Evolutionary conservation across 2,888 invertebrate genomes (phyloP), one percentile per base, ranked within the genome.

Genomic region (Brachypalpus laphriformis): DNA sequence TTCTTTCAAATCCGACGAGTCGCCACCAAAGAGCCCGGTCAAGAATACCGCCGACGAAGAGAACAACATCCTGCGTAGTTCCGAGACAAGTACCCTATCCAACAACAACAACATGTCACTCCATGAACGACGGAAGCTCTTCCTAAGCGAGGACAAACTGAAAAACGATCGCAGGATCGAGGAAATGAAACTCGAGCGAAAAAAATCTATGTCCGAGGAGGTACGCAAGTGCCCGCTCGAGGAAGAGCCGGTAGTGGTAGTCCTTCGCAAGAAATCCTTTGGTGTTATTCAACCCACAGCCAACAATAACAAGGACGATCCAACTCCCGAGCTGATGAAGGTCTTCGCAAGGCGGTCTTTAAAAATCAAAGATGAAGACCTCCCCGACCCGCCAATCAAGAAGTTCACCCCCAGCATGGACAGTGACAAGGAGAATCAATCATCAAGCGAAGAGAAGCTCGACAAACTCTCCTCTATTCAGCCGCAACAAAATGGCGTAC

Each of bases 291-390:
- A 86, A n/a, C 78, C 86, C 0, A 61, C 87, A 2, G 80, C 82
- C 3, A 87, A 72, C 40, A 83, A 76, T 14, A 87, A 68, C 14
- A 88, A 92, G 88, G 93, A 94, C 71, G 95, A 96, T 75, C 95
- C 95, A 37, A 95, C 96, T 90, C 96, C 96, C 0, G 96, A 96
- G 91, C 90, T 96, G 7, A 95, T 96, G 94, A 96, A 96, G 91
- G 96, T 96, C 0, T 96, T 96, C 89, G 96, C 96, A 0, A 92
- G 96, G 49, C 92, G 96, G 75, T 96, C 96, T n/a, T 92, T 96
- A 0, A 96, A 96, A 92, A 92, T 96, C n/a, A 96, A 95, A 92
- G 96, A 96, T 3, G 96, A 96, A 47, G 91, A 95, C 76, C 93
- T 94, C 14, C 94, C 94, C 82, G 94, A 94, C 86, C 93, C 71